Percentiles rank a stretch among this genome's conserved stretches.
phyloP scores from a whole-genome alignment of 2,113 vertebrate species.

The Oncorhynchus mykiss region DNA sequence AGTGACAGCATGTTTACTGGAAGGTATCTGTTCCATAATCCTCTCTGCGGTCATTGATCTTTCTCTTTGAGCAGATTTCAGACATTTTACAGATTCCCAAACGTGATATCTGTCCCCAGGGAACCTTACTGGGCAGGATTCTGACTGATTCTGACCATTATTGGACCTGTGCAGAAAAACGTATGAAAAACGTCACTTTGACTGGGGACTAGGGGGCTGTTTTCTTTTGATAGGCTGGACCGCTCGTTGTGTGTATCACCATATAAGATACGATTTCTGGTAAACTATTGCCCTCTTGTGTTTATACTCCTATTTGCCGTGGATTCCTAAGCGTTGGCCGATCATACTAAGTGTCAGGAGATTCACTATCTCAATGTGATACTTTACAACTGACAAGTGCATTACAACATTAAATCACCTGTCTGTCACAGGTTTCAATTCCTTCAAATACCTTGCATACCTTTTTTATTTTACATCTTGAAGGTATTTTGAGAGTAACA shows the following conservation, averaged over 20 bases:
- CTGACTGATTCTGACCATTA: background rate
- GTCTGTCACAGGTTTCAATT: constrained; percentile 37
- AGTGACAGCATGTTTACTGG: constrained; percentile 47
- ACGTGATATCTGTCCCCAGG: constrained; percentile 30
- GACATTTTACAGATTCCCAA: constrained; percentile 24
- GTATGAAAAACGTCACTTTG: constrained; percentile 17
- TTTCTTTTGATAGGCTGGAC: constrained; percentile 35
- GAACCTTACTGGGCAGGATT: constrained; percentile 29
- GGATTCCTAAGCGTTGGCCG: constrained; percentile 24
- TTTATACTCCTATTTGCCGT: constrained; percentile 54
- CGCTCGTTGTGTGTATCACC: constrained; percentile 12
- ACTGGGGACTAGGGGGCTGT: constrained; percentile 17
- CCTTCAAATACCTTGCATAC: constrained; percentile 19
- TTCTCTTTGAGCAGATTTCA: constrained; percentile 36
- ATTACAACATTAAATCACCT: constrained; percentile 50
- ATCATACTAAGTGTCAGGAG: constrained; percentile 22
- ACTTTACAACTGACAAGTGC: constrained; percentile 37
- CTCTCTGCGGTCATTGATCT: constrained; percentile 40
- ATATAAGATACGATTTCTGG: constrained; percentile 52
- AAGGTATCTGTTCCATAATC: constrained; percentile 46
- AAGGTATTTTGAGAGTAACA: constrained; percentile 47
- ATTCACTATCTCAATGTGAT: constrained; percentile 47
- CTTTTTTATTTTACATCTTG: constrained; percentile 56
- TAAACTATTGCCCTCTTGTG: constrained; percentile 77
- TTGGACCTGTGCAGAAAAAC: constrained; percentile 25